Conservation (phyloP, 1,140 invertebrate species). For the Daktulosphaira vitifoliae region DNA sequence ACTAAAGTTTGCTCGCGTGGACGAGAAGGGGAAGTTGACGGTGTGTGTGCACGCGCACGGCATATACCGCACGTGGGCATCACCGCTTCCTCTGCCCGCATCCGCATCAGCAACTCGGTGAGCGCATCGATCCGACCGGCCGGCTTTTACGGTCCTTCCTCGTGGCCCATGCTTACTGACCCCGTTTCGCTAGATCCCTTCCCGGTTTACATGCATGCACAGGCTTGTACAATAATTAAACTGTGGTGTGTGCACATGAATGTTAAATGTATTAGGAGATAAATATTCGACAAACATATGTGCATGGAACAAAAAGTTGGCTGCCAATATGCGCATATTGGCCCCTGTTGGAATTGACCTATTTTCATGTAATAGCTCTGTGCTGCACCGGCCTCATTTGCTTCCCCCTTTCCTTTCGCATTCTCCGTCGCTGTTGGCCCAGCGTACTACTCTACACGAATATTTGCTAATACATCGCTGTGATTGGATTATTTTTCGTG, state of each 20-base stretch:
- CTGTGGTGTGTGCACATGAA: too few relatives aligned
- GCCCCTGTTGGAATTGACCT: conserved; percentile 38
- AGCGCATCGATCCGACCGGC: not conserved
- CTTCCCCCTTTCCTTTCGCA: not conserved
- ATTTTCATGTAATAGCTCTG: conserved; percentile 21
- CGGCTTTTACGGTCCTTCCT: conserved; percentile 21
- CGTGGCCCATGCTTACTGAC: conserved; percentile 6
- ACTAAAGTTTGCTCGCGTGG: not conserved
- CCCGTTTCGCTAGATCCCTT: conserved; percentile 37
- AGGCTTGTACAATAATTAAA: too few relatives aligned
- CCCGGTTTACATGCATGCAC: conserved; percentile 28
- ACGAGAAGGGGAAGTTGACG: not conserved
- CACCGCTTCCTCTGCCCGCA: not conserved
- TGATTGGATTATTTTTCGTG: too few relatives aligned
- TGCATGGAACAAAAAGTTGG: too few relatives aligned
- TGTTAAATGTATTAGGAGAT: too few relatives aligned
- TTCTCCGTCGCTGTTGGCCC: not conserved
- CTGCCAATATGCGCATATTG: too few relatives aligned
- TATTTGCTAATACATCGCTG: too few relatives aligned
- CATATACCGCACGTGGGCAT: conserved; percentile 20
- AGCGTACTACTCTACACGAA: too few relatives aligned
- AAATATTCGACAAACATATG: too few relatives aligned
- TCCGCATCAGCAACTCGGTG: not conserved
- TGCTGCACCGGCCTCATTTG: conserved; percentile 24
- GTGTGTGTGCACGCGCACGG: conserved; percentile 24